phyloP scores from a whole-genome alignment of 64 coral and sea anemone genomes.

The Platygyra sinensis region DNA sequence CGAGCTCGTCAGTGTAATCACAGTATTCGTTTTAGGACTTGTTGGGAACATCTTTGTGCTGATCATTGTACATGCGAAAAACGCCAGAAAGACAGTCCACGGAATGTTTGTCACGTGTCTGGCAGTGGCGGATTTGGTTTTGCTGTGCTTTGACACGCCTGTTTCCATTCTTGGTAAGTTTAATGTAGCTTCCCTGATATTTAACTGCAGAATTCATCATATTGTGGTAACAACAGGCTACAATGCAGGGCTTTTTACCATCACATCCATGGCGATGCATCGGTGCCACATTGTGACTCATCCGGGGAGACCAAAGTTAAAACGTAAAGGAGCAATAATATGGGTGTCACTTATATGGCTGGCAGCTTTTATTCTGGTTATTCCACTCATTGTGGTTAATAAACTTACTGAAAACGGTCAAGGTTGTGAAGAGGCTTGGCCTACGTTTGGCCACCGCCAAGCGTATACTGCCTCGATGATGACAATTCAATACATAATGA shows the following conservation, averaged over 20 bases:
- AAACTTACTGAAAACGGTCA: constrained; percentile 17
- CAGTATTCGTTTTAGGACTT: too few relatives aligned
- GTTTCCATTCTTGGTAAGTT: constrained; percentile 51
- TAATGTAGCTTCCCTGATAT: not conserved
- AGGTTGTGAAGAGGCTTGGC: constrained; percentile 68
- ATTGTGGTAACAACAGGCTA: constrained; percentile 60
- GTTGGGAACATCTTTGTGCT: too few relatives aligned
- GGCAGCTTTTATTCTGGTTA: constrained; percentile 61
- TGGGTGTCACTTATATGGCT: constrained; percentile 73
- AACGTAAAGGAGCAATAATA: constrained; percentile 26
- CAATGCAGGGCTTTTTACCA: constrained; percentile 73
- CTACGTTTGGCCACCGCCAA: constrained; percentile 29
- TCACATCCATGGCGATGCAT: constrained; percentile 84
- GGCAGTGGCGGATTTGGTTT: too few relatives aligned
- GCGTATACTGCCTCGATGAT: constrained; percentile 64
- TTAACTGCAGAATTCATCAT: constrained; percentile 59
- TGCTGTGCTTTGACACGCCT: too few relatives aligned
- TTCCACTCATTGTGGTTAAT: constrained; percentile 70
- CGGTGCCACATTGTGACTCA: constrained; percentile 77
- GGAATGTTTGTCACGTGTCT: too few relatives aligned
- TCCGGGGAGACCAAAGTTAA: constrained; percentile 64
- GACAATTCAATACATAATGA: constrained; percentile 68
- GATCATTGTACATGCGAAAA: too few relatives aligned
- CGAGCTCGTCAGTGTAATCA: too few relatives aligned
- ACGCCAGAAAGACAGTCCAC: too few relatives aligned